Base-by-base conservation (phyloP, 2,888 invertebrate species). In the Subacronicta megacephala region DNA sequence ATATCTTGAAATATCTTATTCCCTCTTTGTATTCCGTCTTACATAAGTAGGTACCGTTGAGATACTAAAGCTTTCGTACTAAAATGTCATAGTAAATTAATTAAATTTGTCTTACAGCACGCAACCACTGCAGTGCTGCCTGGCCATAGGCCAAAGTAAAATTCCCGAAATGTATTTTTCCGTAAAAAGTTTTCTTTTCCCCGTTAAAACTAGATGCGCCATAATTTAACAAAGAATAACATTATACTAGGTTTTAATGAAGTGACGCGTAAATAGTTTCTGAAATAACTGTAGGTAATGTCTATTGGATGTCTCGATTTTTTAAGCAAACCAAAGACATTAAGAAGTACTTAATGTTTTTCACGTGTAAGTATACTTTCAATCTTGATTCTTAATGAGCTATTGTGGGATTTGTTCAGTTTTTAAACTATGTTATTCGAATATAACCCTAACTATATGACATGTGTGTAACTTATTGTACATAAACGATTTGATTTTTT, bases 51-150 rank as follows among this genome's bases (percentile, higher is more conserved):
- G 17, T 6, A 1, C 17, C 41, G 13, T 38, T 36, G 33, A 47
- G 13, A 23, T 62, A 41, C 62, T 37, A 37, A 53, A 53, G 53
- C n/a, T n/a, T n/a, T n/a, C n/a, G n/a, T n/a, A n/a, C n/a, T n/a
- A n/a, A 68, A 64, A 71, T 64, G 38, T 57, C 55, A n/a, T n/a
- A n/a, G 44, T 40, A 69, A 61, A 69, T 73, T 64, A 42, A 57
- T 64, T 56, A 51, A 49, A 61, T 37, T 55, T 50, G 51, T 60
- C 46, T 43, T 40, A 54, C 46, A 62, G 45, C 46, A 47, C 46
- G 44, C 62, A 44, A 36, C 47, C 15, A 37, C 40, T 37, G 23
- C 18, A 38, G 51, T 12, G 37, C 40, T 37, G 18, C 15, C 52
- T 72, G 71, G 74, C 58, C 26, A 12, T 40, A 38, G 53, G 62